These are phyloP conservation scores for Acrocephalus kingi DNA, from an alignment of 2,113 vertebrate genomes.

Conservation along the genomic window DNA sequence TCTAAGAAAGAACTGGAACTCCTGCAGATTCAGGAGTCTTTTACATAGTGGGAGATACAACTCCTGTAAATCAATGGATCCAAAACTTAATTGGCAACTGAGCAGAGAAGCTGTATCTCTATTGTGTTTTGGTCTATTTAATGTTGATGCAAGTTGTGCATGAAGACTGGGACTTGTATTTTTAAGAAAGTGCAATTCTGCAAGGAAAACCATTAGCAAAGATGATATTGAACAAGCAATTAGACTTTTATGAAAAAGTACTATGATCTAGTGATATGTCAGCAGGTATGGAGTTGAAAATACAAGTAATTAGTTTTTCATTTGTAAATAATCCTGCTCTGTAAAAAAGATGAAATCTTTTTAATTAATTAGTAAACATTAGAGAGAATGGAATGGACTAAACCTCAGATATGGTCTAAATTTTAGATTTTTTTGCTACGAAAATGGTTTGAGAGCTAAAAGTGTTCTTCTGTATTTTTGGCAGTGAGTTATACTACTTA, in stretches of 20 bases:
- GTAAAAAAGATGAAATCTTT: not conserved
- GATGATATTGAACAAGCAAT: not conserved
- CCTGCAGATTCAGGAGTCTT: not conserved
- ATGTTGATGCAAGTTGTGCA: not conserved
- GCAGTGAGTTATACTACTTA: not conserved
- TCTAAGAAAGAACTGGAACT: not conserved
- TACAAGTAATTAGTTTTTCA: not conserved
- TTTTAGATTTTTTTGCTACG: not conserved
- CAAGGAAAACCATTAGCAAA: not conserved
- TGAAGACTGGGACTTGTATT: not conserved
- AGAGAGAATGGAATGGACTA: not conserved
- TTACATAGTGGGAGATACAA: not conserved
- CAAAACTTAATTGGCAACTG: not conserved
- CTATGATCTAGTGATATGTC: not conserved
- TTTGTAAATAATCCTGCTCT: not conserved
- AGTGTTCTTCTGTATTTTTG: not conserved
- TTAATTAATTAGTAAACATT: not conserved
- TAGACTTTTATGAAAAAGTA: not conserved
- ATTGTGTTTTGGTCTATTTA: not conserved
- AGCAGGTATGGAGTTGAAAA: not conserved
- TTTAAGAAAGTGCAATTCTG: fast-evolving
- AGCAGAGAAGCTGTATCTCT: not conserved
- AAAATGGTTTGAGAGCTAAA: not conserved
- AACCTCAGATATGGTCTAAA: not conserved
- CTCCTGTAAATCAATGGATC: not conserved